Percentiles rank a stretch among this genome's conserved stretches.
These are phyloP conservation scores for Notoglanidium macrostoma DNA, from an alignment of 2,797 vertebrate genomes.

Conservation along the genomic window DNA sequence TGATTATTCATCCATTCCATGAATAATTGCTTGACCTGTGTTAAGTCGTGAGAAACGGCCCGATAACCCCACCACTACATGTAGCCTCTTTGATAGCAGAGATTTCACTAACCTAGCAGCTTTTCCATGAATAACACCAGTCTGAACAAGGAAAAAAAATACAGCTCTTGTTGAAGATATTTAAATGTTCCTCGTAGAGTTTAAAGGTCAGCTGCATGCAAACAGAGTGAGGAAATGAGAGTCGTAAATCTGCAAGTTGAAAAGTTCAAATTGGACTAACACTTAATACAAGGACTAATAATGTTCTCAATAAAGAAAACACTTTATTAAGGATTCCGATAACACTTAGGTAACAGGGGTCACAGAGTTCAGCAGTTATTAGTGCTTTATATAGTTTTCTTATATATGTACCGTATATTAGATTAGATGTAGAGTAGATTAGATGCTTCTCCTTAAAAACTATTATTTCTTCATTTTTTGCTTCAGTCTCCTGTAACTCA, in stretches of 20 bases:
- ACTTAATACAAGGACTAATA: constrained; percentile 10
- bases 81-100: constrained; percentile 36
- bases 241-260: constrained; percentile 65
- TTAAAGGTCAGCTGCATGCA: constrained; percentile 41
- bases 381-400: neutral
- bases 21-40: constrained; percentile 60
- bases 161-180: constrained; percentile 53
- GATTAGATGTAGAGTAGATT: too few species aligned
- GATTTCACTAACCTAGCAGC: constrained; percentile 44
- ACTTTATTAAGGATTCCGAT: neutral
- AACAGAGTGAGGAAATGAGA: constrained; percentile 33
- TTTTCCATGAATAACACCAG: constrained; percentile 55
- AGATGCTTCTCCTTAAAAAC: neutral
- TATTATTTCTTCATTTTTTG: neutral
- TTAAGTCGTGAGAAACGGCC: constrained; percentile 46
- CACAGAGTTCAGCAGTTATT: neutral
- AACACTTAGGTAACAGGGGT: neutral
- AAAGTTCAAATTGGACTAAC: constrained; percentile 66
- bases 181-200: constrained; percentile 58
- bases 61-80: constrained; percentile 58
- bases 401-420: neutral
- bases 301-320: neutral
- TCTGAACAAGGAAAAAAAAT: constrained; percentile 62
- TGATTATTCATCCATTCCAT: constrained; percentile 57
- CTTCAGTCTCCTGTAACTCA: neutral